Conservation (phyloP, 2,888 invertebrate species). For the Agapostemon virescens region DNA sequence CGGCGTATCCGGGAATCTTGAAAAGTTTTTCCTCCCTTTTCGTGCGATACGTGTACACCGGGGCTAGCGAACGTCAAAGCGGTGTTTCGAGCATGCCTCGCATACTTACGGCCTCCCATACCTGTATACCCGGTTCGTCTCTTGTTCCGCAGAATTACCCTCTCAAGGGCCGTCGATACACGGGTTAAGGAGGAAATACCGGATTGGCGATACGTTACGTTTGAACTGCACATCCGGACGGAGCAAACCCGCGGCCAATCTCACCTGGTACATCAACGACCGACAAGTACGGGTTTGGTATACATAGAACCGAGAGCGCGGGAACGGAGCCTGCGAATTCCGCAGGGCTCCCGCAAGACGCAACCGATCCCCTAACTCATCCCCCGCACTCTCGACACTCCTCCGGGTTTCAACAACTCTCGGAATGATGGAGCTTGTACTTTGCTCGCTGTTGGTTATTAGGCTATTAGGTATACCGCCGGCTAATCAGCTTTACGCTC, state of each 20-base stretch:
- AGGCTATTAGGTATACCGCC: slow-evolving; percentile 3
- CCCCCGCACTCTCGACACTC: not conserved
- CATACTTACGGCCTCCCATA: slow-evolving; percentile 50
- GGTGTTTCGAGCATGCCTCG: slow-evolving; percentile 58
- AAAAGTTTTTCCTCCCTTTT: slow-evolving; percentile 46
- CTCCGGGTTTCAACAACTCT: not conserved
- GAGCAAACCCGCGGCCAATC: slow-evolving; percentile 78
- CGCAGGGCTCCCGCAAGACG: slow-evolving; percentile 34
- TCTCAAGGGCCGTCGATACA: slow-evolving; percentile 76
- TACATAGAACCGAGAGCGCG: not conserved
- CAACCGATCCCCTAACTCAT: not conserved
- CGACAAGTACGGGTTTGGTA: slow-evolving; percentile 71
- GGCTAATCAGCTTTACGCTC: not conserved
- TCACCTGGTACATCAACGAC: slow-evolving; percentile 79
- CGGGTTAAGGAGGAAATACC: slow-evolving; percentile 77
- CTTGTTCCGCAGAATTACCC: slow-evolving; percentile 74
- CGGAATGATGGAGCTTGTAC: slow-evolving; percentile 8
- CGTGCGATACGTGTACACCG: slow-evolving; percentile 16
- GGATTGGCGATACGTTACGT: slow-evolving; percentile 73
- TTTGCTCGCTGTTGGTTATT: slow-evolving; percentile 6
- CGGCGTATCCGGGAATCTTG: slow-evolving; percentile 50
- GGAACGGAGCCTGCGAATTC: slow-evolving; percentile 17
- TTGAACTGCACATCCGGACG: slow-evolving; percentile 76
- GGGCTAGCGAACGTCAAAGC: slow-evolving; percentile 54
- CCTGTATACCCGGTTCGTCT: slow-evolving; percentile 50